Evolutionary conservation across 2,888 invertebrate species (phyloP).

Genomic region (Rhaphigaster nebulosa): DNA sequence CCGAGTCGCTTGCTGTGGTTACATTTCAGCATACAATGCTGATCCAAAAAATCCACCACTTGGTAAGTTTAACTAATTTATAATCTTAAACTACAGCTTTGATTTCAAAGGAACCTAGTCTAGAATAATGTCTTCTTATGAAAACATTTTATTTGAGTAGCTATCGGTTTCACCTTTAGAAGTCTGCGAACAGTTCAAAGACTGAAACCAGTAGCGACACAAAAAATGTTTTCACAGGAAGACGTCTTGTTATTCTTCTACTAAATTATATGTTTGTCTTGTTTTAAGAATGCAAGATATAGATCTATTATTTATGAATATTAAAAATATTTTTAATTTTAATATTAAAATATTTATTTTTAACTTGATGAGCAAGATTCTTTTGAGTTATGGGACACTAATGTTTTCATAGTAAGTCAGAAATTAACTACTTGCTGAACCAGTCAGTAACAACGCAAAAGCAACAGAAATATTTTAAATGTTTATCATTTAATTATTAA

Average conservation of each 20-base stretch:
- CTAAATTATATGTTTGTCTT: background rate
- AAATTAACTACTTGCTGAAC: too few species aligned
- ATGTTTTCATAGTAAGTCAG: too few species aligned
- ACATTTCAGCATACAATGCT: conserved; percentile 76
- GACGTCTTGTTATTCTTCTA: background rate
- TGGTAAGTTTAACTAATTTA: conserved; percentile 66
- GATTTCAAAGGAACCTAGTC: background rate
- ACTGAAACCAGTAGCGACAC: background rate
- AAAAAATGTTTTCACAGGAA: background rate
- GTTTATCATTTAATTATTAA: too few species aligned
- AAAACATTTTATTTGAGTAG: background rate
- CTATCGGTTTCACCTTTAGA: background rate
- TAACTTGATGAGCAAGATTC: too few species aligned
- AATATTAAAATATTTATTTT: too few species aligned
- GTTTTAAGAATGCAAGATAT: background rate
- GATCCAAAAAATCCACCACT: conserved; percentile 71
- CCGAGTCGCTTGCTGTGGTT: conserved; percentile 76
- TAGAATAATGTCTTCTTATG: background rate
- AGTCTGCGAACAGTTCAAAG: background rate
- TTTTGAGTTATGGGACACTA: too few species aligned
- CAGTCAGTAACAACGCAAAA: too few species aligned
- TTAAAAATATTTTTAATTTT: too few species aligned
- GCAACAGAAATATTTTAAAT: too few species aligned
- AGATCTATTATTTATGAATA: too few species aligned
- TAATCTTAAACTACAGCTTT: background rate